Evolutionary conservation across 2,888 invertebrate species (phyloP).

Genomic region (Rotaria magnacalcarata): DNA sequence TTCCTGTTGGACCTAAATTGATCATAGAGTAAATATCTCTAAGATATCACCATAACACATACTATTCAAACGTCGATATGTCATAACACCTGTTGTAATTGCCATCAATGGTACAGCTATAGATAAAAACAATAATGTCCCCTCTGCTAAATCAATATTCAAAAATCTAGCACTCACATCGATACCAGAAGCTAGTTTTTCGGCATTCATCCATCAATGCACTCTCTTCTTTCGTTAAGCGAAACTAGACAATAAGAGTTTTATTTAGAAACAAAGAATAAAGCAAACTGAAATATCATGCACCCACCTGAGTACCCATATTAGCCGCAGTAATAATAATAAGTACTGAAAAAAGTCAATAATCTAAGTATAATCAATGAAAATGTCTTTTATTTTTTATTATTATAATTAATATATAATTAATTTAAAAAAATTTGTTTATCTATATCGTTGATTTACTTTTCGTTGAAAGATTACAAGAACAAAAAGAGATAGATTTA

Average conservation of each 20-base stretch:
- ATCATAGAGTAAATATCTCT: background rate
- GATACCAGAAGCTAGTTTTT: conserved; percentile 4
- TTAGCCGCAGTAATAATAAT: background rate
- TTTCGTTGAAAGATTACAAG: background rate
- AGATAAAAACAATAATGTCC: background rate
- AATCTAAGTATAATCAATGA: conserved; percentile 13
- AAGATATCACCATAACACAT: background rate
- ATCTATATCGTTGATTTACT: background rate
- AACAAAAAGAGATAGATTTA: background rate
- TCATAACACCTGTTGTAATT: background rate
- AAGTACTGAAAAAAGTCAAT: background rate
- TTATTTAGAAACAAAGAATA: background rate
- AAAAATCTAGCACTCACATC: background rate
- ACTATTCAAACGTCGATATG: conserved; percentile 5
- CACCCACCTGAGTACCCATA: background rate
- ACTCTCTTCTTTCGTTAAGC: conserved; percentile 11
- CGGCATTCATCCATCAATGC: conserved; percentile 32
- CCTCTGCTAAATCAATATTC: background rate
- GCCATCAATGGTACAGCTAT: conserved; percentile 1
- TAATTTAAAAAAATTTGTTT: background rate
- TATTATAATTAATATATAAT: conserved; percentile 14
- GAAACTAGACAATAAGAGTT: background rate
- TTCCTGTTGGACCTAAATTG: background rate
- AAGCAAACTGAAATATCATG: background rate
- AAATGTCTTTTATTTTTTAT: conserved; percentile 1